Conservation (phyloP, 2,113 vertebrate genomes). For the Manacus vitellinus region DNA sequence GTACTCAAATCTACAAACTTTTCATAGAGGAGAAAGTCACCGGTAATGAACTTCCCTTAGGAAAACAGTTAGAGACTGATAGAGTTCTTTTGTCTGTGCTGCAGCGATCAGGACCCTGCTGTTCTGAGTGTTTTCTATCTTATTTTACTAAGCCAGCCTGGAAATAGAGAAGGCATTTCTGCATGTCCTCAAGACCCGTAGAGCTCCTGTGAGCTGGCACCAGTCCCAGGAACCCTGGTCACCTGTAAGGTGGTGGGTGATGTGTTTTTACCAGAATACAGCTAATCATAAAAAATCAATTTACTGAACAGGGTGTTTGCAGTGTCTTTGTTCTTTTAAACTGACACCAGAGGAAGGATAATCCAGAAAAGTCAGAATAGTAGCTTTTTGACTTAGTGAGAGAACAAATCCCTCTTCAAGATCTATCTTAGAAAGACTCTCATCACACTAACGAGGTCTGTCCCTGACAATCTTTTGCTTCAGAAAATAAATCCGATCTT, state of each 20-base stretch:
- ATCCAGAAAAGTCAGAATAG: neutral
- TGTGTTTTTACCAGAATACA: neutral
- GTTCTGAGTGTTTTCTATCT: neutral
- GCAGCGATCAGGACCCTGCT: accelerated
- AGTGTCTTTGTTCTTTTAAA: neutral
- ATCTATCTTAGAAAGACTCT: neutral
- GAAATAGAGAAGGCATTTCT: neutral
- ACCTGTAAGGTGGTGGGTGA: neutral
- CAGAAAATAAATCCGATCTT: conserved; percentile 8
- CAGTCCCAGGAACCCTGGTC: neutral
- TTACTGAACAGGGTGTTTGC: neutral
- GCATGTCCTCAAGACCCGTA: neutral
- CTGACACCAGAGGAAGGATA: neutral
- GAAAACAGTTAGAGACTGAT: neutral
- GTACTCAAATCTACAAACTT: neutral
- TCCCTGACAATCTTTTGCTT: neutral
- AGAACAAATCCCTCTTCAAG: neutral
- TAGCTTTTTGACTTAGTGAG: neutral
- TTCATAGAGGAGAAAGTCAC: neutral
- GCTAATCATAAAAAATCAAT: neutral
- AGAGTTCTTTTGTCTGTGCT: neutral
- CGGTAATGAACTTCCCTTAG: neutral
- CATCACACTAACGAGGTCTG: neutral
- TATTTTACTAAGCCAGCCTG: neutral
- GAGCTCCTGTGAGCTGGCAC: neutral